Conservation (phyloP, 2,888 invertebrate species). For the Abscondita cerata region DNA sequence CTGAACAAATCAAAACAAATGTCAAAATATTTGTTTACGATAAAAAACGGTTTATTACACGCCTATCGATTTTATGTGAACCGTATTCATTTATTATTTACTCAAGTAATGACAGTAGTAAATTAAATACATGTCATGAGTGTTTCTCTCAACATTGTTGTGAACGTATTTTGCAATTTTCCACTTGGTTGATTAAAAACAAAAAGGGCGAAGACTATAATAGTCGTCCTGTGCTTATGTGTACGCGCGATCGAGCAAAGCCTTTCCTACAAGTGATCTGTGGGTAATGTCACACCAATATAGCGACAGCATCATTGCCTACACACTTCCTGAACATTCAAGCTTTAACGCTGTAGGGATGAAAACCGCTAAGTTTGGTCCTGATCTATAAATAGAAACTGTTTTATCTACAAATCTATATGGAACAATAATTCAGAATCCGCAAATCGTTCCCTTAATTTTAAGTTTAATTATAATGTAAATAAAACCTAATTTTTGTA, state of each 20-base stretch:
- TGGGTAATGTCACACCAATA: constrained; percentile 27
- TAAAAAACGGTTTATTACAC: too few relatives aligned
- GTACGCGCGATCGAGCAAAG: constrained; percentile 30
- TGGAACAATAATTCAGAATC: background rate
- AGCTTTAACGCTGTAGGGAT: constrained; percentile 14
- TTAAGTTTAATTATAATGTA: too few relatives aligned
- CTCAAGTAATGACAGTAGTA: too few relatives aligned
- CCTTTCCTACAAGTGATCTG: constrained; percentile 34
- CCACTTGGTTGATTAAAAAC: constrained; percentile 14
- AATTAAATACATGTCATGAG: too few relatives aligned
- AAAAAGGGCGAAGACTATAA: constrained; percentile 23
- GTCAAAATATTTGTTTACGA: too few relatives aligned
- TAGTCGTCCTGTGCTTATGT: constrained; percentile 22
- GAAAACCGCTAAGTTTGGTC: constrained; percentile 19
- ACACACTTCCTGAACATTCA: constrained; percentile 34
- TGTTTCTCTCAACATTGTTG: background rate
- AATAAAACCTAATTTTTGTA: too few relatives aligned
- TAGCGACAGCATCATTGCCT: constrained; percentile 31
- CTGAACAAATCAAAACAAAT: too few relatives aligned
- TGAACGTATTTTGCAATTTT: background rate
- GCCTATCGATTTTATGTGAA: too few relatives aligned
- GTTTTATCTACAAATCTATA: background rate
- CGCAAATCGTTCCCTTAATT: too few relatives aligned
- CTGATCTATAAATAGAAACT: constrained; percentile 28
- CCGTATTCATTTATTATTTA: too few relatives aligned